A percentile compares a stretch with the other conserved stretches of the same genome.
phyloP scores from a whole-genome alignment of 1,140 invertebrate genomes.

The Diabrotica virgifera region DNA sequence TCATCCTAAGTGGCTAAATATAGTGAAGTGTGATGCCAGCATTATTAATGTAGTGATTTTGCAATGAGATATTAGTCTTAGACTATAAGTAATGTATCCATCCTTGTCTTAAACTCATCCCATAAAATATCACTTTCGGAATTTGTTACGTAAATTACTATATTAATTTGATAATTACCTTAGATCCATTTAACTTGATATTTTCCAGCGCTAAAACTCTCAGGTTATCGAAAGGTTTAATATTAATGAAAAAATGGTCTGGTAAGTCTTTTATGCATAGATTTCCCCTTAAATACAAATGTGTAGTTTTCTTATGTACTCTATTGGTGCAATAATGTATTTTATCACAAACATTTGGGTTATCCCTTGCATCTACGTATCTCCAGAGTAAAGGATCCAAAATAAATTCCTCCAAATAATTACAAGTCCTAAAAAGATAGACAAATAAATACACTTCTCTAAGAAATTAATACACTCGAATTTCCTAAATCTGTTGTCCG shows the following conservation, averaged over 20 bases:
- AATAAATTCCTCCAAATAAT: constrained; percentile 30
- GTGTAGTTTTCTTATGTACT: constrained; percentile 29
- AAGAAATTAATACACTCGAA: too few relatives aligned
- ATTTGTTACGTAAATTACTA: too few relatives aligned
- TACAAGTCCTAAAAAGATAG: constrained; percentile 30
- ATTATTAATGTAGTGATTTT: too few relatives aligned
- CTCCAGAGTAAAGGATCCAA: constrained; percentile 32
- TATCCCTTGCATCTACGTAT: constrained; percentile 31
- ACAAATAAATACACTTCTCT: too few relatives aligned
- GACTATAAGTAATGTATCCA: too few relatives aligned
- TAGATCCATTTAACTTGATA: constrained; percentile 27
- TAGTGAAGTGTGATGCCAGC: too few relatives aligned
- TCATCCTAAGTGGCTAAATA: too few relatives aligned
- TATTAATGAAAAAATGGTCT: constrained; percentile 10
- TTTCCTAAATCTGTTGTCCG: too few relatives aligned
- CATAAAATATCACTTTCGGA: too few relatives aligned
- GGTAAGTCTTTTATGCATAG: constrained; percentile 23
- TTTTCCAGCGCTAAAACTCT: constrained; percentile 38
- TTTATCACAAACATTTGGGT: constrained; percentile 30
- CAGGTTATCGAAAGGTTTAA: constrained; percentile 24
- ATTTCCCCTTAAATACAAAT: constrained; percentile 30
- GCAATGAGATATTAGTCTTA: too few relatives aligned
- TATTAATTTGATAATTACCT: constrained; percentile 22
- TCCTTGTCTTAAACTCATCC: too few relatives aligned
- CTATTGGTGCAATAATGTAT: constrained; percentile 29